Evolutionary conservation across 2,888 invertebrate species (phyloP), one percentile per base, ranked within the genome.

Genomic region (Cheilosia variabilis): DNA sequence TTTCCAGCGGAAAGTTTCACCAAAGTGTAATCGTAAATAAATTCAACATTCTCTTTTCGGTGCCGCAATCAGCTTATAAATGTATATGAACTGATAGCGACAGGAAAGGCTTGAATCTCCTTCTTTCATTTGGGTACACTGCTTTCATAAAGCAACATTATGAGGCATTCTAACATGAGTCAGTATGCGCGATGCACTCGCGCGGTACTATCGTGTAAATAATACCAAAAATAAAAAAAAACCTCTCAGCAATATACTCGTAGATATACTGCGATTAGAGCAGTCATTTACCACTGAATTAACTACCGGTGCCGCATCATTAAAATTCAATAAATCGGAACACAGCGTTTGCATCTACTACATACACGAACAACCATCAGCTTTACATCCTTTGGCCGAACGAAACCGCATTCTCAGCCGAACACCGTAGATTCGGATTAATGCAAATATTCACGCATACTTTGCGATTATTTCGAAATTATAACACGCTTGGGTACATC

Each of bases 301-400:
- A 58, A 57, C 75, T 66, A 50, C 75, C 58, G 43, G 19, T 50
- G 66, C 50, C 19, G 75, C 75, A 65, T 75, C 65, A 75, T 75
- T 75, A 66, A 66, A 75, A 75, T 75, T 75, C 75, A 75, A 66
- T 75, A 75, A 75, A 66, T 75, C 58, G 58, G 31, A 75, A 66
- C 58, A 66, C 43, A 55, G 24, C 47, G 37, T 15, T 41, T 45
- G 72, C 22, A 19, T n/a, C 53, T 24, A 57, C 13, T 7, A 9
- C 9, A 9, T 1, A 9, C 7, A 31, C 19, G 19, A 37, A 22
- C 37, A 22, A 17, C 9, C 47, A 45, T 22, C 17, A 31, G 6
- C 22, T 22, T 19, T 9, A 22, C 43, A 24, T 17, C n/a, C 45
- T n/a, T n/a, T n/a, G 45, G 10, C 45, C 31, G 4, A 45, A 55